These are phyloP conservation scores for Zele albiditarsus DNA, from an alignment of 2,888 invertebrate genomes.

Conservation along the genomic window DNA sequence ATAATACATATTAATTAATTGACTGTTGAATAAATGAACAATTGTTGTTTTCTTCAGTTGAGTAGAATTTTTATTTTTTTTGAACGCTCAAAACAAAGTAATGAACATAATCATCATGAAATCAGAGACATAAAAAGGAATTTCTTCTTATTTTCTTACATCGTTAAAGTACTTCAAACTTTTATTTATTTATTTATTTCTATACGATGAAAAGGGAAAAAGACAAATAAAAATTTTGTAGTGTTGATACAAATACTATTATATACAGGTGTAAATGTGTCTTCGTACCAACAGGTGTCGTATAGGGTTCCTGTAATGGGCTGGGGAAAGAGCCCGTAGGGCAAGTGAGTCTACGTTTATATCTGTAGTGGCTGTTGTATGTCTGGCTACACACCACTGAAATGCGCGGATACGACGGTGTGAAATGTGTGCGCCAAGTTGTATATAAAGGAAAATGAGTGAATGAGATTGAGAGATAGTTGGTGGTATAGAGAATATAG, in stretches of 20 bases:
- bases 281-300: neutral
- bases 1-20: too few relatives aligned
- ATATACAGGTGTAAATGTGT: neutral
- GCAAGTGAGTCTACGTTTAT: neutral
- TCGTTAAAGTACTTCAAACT: neutral
- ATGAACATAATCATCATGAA: neutral
- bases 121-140: neutral
- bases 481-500: neutral
- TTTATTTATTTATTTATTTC: neutral
- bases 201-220: constrained; percentile 48
- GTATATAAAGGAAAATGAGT: constrained; percentile 7
- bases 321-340: neutral
- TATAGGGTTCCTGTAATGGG: neutral
- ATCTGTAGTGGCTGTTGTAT: neutral
- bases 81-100: too few relatives aligned
- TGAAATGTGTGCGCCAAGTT: neutral
- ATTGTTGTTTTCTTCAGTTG: too few relatives aligned
- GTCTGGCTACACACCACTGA: neutral
- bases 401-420: neutral
- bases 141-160: neutral
- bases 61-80: too few relatives aligned
- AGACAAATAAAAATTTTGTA: neutral
- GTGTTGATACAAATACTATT: neutral
- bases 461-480: neutral
- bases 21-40: too few relatives aligned